phyloP scores from a whole-genome alignment of 2,888 invertebrate genomes.

The Adelphocoris suturalis region DNA sequence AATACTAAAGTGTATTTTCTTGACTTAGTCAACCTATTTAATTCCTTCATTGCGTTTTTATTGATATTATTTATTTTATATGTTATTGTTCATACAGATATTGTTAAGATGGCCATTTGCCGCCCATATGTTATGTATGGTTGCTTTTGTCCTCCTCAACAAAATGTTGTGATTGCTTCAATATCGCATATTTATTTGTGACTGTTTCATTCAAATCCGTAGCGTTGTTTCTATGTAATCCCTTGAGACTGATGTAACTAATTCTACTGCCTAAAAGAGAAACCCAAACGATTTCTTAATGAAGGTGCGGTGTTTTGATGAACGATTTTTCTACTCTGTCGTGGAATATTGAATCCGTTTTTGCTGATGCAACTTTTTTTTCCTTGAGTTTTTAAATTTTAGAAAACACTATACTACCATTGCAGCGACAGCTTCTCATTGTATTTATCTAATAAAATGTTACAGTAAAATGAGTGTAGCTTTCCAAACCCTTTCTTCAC shows the following conservation, averaged over 20 bases:
- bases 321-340: constrained; percentile 38
- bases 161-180: neutral
- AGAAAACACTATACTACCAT: neutral
- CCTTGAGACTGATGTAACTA: constrained; percentile 56
- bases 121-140: too few relatives aligned
- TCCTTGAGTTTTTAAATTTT: constrained; percentile 39
- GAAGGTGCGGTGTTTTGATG: neutral
- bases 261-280: constrained; percentile 49
- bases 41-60: neutral
- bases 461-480: neutral
- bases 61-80: constrained; percentile 5
- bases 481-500: neutral
- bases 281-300: neutral
- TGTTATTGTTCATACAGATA: neutral
- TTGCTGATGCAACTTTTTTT: constrained; percentile 10
- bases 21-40: neutral
- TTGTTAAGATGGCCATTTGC: too few relatives aligned
- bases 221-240: constrained; percentile 9
- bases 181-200: neutral
- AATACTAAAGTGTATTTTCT: neutral
- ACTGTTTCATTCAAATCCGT: neutral
- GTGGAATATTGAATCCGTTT: neutral
- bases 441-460: constrained; percentile 54
- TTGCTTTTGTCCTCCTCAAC: neutral
- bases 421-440: constrained; percentile 15